These are phyloP conservation scores for Aphis craccivora DNA, from an alignment of 1,140 invertebrate genomes.

Conservation along the genomic window DNA sequence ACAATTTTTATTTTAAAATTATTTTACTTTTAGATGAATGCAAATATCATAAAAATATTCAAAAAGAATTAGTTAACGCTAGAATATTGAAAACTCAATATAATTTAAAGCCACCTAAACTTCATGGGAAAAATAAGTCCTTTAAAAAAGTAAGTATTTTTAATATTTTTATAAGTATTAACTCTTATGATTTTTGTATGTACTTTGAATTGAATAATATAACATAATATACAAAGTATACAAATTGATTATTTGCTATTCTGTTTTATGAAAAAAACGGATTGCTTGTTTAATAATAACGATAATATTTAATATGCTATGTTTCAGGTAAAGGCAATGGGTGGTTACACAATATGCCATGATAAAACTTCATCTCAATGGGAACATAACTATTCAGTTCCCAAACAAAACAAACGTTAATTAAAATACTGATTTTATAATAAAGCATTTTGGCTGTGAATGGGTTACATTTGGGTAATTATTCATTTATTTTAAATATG, in stretches of 20 bases:
- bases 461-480: constrained; percentile 17
- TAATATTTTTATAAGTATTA: neutral
- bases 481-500: neutral
- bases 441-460: constrained; percentile 50
- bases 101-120: constrained; percentile 33
- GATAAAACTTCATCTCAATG: constrained; percentile 33
- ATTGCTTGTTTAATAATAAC: neutral
- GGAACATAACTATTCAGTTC: constrained; percentile 41
- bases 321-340: constrained; percentile 44
- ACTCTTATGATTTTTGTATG: neutral
- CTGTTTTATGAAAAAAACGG: neutral
- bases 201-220: neutral
- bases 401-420: constrained; percentile 32
- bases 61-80: constrained; percentile 34
- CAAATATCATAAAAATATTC: constrained; percentile 38
- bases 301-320: neutral
- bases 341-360: constrained; percentile 50
- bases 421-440: neutral
- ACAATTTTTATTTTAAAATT: neutral
- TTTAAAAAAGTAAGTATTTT: constrained; percentile 42
- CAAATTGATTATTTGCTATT: neutral
- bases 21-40: constrained; percentile 43
- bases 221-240: too few relatives aligned
- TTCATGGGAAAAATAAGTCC: constrained; percentile 22
- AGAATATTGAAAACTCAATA: constrained; percentile 48